Percentiles rank a stretch among this genome's conserved stretches.
Evolutionary conservation across 1,140 invertebrate genomes (phyloP).

Genomic region (Pseudomyrmex cubaensis): DNA sequence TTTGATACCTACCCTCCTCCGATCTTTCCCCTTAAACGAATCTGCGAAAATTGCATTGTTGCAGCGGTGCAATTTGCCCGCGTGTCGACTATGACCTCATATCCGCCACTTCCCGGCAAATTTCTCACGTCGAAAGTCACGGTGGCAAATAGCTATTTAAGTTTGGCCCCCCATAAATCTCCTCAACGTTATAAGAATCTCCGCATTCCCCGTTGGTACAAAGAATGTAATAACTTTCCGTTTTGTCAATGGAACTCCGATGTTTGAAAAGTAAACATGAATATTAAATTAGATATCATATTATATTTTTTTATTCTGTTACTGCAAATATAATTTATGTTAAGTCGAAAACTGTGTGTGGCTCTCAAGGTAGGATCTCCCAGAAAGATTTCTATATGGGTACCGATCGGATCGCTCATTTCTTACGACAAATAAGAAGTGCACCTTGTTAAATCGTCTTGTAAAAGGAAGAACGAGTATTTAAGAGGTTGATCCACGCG

Average conservation of each 20-base stretch:
- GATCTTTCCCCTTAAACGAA: conserved; percentile 31
- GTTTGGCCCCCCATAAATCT: conserved; percentile 40
- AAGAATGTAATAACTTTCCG: background rate
- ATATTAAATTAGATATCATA: no score
- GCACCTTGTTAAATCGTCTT: conserved; percentile 54
- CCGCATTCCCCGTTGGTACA: background rate
- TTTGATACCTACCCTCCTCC: conserved; percentile 1
- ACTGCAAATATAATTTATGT: no score
- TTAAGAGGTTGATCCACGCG: conserved; percentile 35
- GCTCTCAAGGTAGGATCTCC: no score
- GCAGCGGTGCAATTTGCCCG: conserved; percentile 40
- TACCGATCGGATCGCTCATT: conserved; percentile 1
- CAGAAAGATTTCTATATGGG: background rate
- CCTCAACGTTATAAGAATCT: conserved; percentile 27
- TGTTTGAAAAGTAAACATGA: no score
- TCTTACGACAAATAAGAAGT: conserved; percentile 18
- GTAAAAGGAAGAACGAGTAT: conserved; percentile 39
- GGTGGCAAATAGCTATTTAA: conserved; percentile 54
- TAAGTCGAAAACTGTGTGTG: no score
- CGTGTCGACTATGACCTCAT: conserved; percentile 42
- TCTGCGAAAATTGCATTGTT: conserved; percentile 56
- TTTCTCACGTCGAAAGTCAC: conserved; percentile 19
- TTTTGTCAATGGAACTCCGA: background rate
- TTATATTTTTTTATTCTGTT: no score
- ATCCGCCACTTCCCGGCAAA: conserved; percentile 26